These are phyloP conservation scores for Triplophysa bombifrons DNA, from an alignment of 2,797 vertebrate genomes.

Conservation along the genomic window DNA sequence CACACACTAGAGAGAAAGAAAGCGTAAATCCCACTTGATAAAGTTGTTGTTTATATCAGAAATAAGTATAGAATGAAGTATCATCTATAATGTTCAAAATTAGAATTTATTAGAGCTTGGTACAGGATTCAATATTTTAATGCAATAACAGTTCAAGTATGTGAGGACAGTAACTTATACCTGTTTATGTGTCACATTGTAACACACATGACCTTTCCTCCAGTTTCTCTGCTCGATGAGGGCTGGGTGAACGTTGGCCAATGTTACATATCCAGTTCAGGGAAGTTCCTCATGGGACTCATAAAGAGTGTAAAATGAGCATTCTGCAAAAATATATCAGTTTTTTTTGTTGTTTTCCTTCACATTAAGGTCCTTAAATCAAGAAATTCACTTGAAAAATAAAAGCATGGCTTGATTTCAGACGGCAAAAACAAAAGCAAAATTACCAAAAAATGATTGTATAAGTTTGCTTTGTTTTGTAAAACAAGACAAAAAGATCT, in stretches of 20 bases:
- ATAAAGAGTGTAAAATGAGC: background rate
- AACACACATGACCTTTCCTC: conserved; percentile 15
- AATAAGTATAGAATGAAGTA: background rate
- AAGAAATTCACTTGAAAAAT: too few relatives aligned
- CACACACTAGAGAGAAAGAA: background rate
- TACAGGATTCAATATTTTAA: background rate
- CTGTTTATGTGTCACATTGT: background rate
- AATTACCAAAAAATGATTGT: too few relatives aligned
- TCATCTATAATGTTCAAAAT: too few relatives aligned
- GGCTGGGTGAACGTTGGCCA: background rate
- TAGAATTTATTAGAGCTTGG: too few relatives aligned
- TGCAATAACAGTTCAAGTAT: background rate
- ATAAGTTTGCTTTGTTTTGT: background rate
- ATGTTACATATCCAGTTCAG: background rate
- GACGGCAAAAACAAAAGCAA: background rate
- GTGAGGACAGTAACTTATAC: background rate
- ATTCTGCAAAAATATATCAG: too few relatives aligned
- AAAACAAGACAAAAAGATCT: too few relatives aligned
- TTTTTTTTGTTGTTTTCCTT: too few relatives aligned
- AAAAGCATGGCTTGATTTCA: too few relatives aligned
- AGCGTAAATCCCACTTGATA: background rate
- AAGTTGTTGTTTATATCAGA: background rate
- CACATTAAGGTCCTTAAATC: too few relatives aligned
- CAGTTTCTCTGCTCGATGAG: conserved; percentile 2
- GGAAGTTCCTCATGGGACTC: background rate